phyloP scores from a whole-genome alignment of 1,140 invertebrate species.

The Hormaphis cornu region DNA sequence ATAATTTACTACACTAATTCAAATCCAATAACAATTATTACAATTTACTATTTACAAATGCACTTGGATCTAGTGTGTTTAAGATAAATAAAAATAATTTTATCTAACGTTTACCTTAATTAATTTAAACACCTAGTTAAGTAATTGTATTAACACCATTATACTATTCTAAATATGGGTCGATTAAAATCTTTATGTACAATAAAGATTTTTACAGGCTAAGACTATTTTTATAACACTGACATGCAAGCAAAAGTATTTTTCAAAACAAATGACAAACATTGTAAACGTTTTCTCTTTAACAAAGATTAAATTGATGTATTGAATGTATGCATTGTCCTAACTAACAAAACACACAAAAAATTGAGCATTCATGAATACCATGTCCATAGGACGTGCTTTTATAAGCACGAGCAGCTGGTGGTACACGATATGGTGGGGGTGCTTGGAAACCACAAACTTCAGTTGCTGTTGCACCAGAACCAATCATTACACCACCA shows the following conservation, averaged over 20 bases:
- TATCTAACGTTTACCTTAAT: too few species aligned
- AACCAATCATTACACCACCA: slow-evolving; percentile 61
- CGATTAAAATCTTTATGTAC: too few species aligned
- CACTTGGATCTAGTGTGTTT: too few species aligned
- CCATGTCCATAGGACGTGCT: slow-evolving; percentile 28
- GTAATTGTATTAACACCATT: too few species aligned
- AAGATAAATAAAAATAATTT: too few species aligned
- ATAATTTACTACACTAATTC: too few species aligned
- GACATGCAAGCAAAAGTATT: neutral
- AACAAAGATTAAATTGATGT: neutral
- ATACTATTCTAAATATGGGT: too few species aligned
- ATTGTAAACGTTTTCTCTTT: neutral
- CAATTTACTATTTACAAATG: too few species aligned
- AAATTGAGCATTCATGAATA: slow-evolving; percentile 16
- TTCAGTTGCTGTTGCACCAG: slow-evolving; percentile 38
- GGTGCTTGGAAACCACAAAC: slow-evolving; percentile 36
- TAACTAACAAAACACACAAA: slow-evolving; percentile 11
- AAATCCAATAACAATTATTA: too few species aligned
- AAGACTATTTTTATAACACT: neutral
- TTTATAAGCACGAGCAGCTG: slow-evolving; percentile 20
- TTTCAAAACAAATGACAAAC: neutral
- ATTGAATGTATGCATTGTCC: neutral
- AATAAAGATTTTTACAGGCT: neutral
- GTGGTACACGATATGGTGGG: slow-evolving; percentile 29
- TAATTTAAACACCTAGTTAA: too few species aligned